Evolutionary conservation across 2,888 invertebrate species (phyloP).

Genomic region (Microctonus aethiopoides): DNA sequence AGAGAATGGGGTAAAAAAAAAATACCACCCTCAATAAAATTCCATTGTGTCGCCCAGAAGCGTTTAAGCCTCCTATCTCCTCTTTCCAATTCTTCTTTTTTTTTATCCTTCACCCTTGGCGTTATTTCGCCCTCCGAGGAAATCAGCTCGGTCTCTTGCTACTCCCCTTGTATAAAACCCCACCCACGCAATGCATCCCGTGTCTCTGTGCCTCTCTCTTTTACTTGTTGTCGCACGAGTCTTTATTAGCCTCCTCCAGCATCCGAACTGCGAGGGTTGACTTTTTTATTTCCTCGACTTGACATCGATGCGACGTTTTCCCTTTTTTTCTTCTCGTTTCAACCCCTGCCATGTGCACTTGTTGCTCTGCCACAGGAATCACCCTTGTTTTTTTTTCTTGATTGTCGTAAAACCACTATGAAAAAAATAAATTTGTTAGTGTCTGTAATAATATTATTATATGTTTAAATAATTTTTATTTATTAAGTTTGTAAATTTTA

Average conservation of each 20-base stretch:
- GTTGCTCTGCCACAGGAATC: slow-evolving; percentile 18
- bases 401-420: slow-evolving; percentile 6
- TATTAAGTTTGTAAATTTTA: background rate
- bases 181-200: slow-evolving; percentile 26
- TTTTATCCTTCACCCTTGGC: slow-evolving; percentile 26
- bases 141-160: slow-evolving; percentile 16
- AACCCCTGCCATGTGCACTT: slow-evolving; percentile 9
- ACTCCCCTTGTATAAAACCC: background rate
- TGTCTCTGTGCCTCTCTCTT: slow-evolving; percentile 17
- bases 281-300: slow-evolving; percentile 66
- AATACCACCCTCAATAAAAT: slow-evolving; percentile 40
- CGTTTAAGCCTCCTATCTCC: slow-evolving; percentile 41
- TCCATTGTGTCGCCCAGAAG: slow-evolving; percentile 47
- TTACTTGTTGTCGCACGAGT: slow-evolving; percentile 53
- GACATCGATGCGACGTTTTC: slow-evolving; percentile 37
- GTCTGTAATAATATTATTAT: slow-evolving; percentile 1
- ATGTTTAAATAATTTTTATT: slow-evolving; percentile 40
- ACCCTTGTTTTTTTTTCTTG: slow-evolving; percentile 38
- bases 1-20: slow-evolving; percentile 33
- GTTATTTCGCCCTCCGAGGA: slow-evolving; percentile 33
- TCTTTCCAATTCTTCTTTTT: slow-evolving; percentile 33
- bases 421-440: slow-evolving; percentile 23
- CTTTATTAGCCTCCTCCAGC: slow-evolving; percentile 53
- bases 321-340: background rate
- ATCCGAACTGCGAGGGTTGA: slow-evolving; percentile 47